Evolutionary conservation across 2,888 invertebrate genomes (phyloP), one percentile per base, ranked within the genome.

Genomic region (Corythucha ciliata): DNA sequence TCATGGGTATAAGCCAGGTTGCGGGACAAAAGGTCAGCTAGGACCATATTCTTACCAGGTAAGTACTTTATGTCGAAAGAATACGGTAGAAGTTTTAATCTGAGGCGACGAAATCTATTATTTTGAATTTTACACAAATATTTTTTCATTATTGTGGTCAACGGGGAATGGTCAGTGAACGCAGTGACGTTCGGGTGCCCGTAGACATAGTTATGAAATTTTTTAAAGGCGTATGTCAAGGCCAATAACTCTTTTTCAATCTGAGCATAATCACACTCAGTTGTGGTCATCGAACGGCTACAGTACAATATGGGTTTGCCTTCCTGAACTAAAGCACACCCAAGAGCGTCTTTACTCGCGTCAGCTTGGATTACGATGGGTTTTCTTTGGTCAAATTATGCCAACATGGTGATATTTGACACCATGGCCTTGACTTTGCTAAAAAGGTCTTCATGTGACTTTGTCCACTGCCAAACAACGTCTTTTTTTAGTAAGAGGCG

Each of bases 201-300:
- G 45, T 55, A 53, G 8, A 53, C 33, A 22, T 27, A 52, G 10
- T 46, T 51, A 18, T 52, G 46, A 10, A 54, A 39, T 12, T 39
- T 39, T 18, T 39, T 39, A 16, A 39, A 39, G 4, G 39, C 39
- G 18, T 48, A 55, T 20, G 34, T 21, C 1, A 42, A 27, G n/a
- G 42, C 34, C 10, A 51, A 26, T 4, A 34, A 4, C 34, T 34
- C 34, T 34, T 34, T 34, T 10, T 34, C 34, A 6, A 34, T 34
- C 10, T 34, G 34, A 34, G 34, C 34, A 34, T 34, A 34, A 6
- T 34, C 34, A 34, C 34, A 34, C 10, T 34, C 34, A 6, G 34
- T 34, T 18, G 4, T 14, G 18, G 34, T 34, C 34, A 34, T 34
- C 14, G 34, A 34, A 6, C 34, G 34, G 18, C 34, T 34, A 34